Base-by-base conservation (phyloP, 2,113 vertebrate genomes). In the Colaptes auratus region DNA sequence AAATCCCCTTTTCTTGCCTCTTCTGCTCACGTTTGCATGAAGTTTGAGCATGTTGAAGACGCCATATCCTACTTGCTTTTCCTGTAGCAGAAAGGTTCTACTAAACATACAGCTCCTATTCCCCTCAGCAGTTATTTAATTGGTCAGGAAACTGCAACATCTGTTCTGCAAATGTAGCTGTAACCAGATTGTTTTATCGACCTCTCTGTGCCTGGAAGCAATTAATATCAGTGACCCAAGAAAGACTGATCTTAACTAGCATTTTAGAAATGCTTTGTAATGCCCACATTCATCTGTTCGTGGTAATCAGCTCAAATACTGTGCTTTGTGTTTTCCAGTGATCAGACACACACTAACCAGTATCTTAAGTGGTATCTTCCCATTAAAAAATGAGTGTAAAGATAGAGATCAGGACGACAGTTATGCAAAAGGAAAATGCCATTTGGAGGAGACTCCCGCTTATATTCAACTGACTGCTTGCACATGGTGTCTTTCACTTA, bases 1-100 rank as follows among this genome's bases (percentile, higher is more conserved):
- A 97, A 97, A 97, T 89, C 97, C 97, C 96, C 97, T 97, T 97
- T 88, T 95, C 91, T 89, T 96, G 93, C 93, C 74, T 88, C 89
- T 97, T 98, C 80, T 97, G 96, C 97, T 94, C 95, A 97, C 96
- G 73, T 75, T 93, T 98, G 97, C 98, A 97, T 98, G 97, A 89
- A 85, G 95, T 94, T 79, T 96, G 91, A 96, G 95, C 94, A 95
- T 94, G 95, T 82, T 86, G 95, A 97, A 95, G 96, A 55, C 0
- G n/a, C 93, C 79, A 5, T 48, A 55, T 70, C 83, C 89, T 80
- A 70, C 44, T 61, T 3, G 1, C 81, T 93, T 95, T 59, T 76
- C 59, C 74, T 63, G 7, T 1, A 2, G 21, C 10, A 24, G 44
- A 31, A 70, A 73, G 15, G 25, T 52, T 87, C 69, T 53, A 10